Percentiles rank a stretch among this genome's conserved stretches.
Conservation (phyloP, 2,113 vertebrate genomes). For the Rousettus leschenaultii region DNA sequence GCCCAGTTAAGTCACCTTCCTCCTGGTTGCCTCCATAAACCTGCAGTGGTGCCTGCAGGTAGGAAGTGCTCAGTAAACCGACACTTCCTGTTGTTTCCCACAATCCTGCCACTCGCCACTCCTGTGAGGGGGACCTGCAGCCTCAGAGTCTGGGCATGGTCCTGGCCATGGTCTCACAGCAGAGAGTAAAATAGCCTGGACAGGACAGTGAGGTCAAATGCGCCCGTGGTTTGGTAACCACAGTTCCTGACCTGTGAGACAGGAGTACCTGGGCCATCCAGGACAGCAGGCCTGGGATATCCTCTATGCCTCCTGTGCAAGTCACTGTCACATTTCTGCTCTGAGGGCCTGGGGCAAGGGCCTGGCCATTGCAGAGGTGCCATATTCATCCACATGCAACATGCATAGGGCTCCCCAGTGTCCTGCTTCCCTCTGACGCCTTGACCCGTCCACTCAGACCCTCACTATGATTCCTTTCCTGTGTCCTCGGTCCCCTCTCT, state of each 20-base stretch:
- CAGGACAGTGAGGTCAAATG: background rate
- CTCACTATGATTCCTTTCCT: background rate
- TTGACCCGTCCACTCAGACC: too few species aligned
- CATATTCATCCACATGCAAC: accelerated
- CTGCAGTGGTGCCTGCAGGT: background rate
- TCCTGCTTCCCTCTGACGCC: background rate
- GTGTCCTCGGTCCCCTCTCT: accelerated
- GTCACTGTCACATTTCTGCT: background rate
- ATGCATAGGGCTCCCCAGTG: accelerated
- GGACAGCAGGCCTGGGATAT: background rate
- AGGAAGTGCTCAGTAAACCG: background rate
- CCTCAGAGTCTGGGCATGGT: background rate
- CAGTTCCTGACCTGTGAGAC: background rate
- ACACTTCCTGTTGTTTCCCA: too few species aligned
- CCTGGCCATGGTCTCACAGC: background rate
- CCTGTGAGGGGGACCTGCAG: too few species aligned
- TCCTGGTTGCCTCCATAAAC: background rate
- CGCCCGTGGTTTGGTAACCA: accelerated
- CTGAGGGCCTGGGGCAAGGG: background rate
- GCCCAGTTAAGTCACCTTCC: background rate
- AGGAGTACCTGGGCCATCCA: background rate
- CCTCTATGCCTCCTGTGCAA: background rate
- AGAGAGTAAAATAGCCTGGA: background rate
- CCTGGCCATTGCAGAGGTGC: background rate
- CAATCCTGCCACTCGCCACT: too few species aligned